These are phyloP conservation scores for Synanthedon andrenaeformis DNA, from an alignment of 2,888 invertebrate genomes.

Conservation along the genomic window DNA sequence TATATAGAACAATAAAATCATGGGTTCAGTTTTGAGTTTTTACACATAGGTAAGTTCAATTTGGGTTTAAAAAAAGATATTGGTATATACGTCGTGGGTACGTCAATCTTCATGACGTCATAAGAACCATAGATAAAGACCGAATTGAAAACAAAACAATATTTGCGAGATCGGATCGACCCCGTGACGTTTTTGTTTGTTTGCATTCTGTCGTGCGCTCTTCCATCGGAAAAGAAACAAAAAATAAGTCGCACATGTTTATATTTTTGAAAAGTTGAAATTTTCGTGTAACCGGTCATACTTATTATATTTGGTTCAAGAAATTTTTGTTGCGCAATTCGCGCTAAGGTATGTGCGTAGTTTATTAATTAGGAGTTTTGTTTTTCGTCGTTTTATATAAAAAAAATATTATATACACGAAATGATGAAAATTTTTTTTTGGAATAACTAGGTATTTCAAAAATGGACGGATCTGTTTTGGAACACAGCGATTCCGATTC, in stretches of 20 bases:
- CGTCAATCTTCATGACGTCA: too few species aligned
- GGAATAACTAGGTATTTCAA: constrained; percentile 3
- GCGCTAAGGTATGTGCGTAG: constrained; percentile 18
- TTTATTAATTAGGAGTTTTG: constrained; percentile 10
- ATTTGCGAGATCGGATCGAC: constrained; percentile 13
- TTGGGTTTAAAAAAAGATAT: too few species aligned
- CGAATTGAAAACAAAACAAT: too few species aligned
- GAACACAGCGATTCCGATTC: constrained; percentile 67
- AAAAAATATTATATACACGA: constrained; percentile 2
- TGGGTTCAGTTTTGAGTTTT: too few species aligned
- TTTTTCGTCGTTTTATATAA: constrained; percentile 1
- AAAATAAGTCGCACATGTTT: constrained; percentile 27
- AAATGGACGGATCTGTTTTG: constrained; percentile 45
- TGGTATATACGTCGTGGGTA: too few species aligned
- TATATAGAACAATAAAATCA: too few species aligned
- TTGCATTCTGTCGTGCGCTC: too few species aligned
- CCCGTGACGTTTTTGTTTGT: constrained; percentile 6
- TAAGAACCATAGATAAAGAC: too few species aligned
- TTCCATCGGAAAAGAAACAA: constrained; percentile 17
- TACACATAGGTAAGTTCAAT: too few species aligned
- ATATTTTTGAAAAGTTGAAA: constrained; percentile 26
- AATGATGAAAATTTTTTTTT: neutral
- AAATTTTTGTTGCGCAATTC: constrained; percentile 20
- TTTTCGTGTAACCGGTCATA: constrained; percentile 31
- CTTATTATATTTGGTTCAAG: constrained; percentile 14